A percentile compares a stretch with the other conserved stretches of the same genome.
phyloP scores from a whole-genome alignment of 2,113 vertebrate genomes.

The Toxostoma redivivum region DNA sequence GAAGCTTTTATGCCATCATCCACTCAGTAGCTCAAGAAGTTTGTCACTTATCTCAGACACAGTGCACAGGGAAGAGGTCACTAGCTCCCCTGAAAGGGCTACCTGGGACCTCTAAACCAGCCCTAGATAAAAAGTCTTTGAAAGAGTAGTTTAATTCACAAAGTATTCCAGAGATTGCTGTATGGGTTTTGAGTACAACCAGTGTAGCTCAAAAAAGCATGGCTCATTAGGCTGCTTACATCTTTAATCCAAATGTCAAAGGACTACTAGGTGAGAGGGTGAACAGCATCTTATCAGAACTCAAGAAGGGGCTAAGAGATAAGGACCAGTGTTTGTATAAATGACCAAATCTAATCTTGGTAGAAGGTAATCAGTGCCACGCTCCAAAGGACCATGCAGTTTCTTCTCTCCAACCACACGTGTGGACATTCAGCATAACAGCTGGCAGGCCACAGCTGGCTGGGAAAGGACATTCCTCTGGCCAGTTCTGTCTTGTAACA shows the following conservation, averaged over 20 bases:
- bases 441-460: not conserved
- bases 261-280: not conserved
- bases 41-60: not conserved
- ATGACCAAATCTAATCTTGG: not conserved
- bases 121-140: not conserved
- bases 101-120: not conserved
- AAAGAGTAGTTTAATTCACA: not conserved
- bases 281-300: conserved; percentile 1
- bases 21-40: not conserved
- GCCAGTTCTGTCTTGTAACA: not conserved
- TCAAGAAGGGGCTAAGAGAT: not conserved
- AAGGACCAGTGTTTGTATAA: not conserved
- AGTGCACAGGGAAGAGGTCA: not conserved
- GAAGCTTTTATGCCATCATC: not conserved
- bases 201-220: not conserved
- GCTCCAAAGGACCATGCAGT: not conserved
- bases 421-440: not conserved
- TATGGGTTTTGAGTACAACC: not conserved
- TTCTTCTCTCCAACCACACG: not conserved
- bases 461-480: not conserved
- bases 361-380: not conserved
- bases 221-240: not conserved
- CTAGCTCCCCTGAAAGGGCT: not conserved
- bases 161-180: not conserved
- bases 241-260: not conserved